A percentile compares a stretch with the other conserved stretches of the same genome.
phyloP scores from a whole-genome alignment of 2,888 invertebrate species.

The Monopis laevigella region DNA sequence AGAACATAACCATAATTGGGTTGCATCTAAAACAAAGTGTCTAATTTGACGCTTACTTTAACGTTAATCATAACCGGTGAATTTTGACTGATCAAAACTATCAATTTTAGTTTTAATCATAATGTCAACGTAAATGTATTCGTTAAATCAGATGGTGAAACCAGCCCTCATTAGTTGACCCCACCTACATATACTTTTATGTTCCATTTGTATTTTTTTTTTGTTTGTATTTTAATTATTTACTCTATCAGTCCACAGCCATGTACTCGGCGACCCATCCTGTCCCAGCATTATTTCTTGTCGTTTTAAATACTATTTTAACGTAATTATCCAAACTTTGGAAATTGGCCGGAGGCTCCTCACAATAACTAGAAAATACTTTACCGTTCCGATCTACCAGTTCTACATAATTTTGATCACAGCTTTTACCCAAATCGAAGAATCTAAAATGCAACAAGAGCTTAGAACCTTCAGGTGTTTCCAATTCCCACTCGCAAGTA shows the following conservation, averaged over 20 bases:
- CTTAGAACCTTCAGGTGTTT: constrained; percentile 38
- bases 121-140: too few relatives aligned
- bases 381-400: constrained; percentile 60
- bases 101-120: too few relatives aligned
- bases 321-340: constrained; percentile 63
- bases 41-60: too few relatives aligned
- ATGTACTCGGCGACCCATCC: constrained; percentile 71
- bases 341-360: constrained; percentile 68
- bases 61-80: too few relatives aligned
- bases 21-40: too few relatives aligned
- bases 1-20: too few relatives aligned
- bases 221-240: too few relatives aligned
- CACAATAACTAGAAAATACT: constrained; percentile 49
- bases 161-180: too few relatives aligned
- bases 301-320: constrained; percentile 70
- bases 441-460: constrained; percentile 39
- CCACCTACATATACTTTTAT: too few relatives aligned
- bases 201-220: too few relatives aligned
- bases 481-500: constrained; percentile 49
- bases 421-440: constrained; percentile 73
- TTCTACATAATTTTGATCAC: constrained; percentile 72
- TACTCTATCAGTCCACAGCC: constrained; percentile 17
- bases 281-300: constrained; percentile 74
- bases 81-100: too few relatives aligned
- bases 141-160: too few relatives aligned